phyloP scores from a whole-genome alignment of 1,140 invertebrate genomes.

The Lethrus apterus region DNA sequence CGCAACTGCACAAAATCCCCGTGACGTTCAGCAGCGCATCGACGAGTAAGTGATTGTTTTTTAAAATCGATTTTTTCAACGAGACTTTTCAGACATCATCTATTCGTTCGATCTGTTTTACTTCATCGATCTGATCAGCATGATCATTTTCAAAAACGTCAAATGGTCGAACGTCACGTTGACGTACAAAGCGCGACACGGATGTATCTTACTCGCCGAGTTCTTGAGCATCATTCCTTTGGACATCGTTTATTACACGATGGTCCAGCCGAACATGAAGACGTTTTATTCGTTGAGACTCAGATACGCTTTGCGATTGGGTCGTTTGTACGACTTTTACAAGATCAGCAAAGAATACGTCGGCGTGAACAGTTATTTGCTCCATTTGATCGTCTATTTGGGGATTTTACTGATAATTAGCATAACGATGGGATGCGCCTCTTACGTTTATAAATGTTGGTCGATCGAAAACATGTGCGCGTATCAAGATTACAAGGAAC shows the following conservation, averaged over 20 bases:
- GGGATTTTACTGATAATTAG: background rate
- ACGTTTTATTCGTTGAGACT: background rate
- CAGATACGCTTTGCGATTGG: background rate
- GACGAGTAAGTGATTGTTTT: background rate
- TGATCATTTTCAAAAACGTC: background rate
- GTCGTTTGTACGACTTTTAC: background rate
- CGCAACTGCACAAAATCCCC: too few species aligned
- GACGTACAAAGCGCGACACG: background rate
- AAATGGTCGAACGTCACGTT: background rate
- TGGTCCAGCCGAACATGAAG: slow-evolving; percentile 1
- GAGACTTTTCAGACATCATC: background rate
- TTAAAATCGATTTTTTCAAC: background rate
- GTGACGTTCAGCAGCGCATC: background rate
- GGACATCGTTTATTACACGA: background rate
- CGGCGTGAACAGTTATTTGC: background rate
- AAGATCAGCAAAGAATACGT: background rate
- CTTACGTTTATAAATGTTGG: too few species aligned
- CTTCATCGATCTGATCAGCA: background rate
- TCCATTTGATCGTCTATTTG: background rate
- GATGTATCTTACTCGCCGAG: background rate
- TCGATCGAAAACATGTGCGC: too few species aligned
- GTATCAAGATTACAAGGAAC: background rate
- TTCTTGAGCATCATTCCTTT: background rate
- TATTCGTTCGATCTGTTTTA: background rate
- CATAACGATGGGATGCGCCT: too few species aligned